Evolutionary conservation across 1,140 invertebrate genomes (phyloP).

Genomic region (Dysdera silvatica): DNA sequence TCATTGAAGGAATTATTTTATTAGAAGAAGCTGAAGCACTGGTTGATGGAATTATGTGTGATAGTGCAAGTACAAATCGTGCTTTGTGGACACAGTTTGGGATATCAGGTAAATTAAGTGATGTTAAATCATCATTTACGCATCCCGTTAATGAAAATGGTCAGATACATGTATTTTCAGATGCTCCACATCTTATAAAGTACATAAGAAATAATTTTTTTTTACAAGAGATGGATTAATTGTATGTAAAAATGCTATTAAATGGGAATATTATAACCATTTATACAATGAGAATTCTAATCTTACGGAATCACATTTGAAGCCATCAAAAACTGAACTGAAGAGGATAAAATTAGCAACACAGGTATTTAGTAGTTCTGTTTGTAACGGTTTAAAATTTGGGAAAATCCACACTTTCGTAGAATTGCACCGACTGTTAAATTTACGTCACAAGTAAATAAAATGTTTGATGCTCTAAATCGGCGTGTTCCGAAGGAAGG

Average conservation of each 20-base stretch:
- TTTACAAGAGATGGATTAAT: too few relatives aligned
- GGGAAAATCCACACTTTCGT: too few relatives aligned
- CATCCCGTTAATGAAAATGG: too few relatives aligned
- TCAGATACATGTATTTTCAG: too few relatives aligned
- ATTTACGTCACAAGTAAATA: not conserved
- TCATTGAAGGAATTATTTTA: not conserved
- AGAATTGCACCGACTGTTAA: not conserved
- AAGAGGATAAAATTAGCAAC: too few relatives aligned
- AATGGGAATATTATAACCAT: not conserved
- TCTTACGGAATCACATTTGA: too few relatives aligned
- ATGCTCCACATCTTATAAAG: too few relatives aligned
- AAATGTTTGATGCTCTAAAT: not conserved
- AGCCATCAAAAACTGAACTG: too few relatives aligned
- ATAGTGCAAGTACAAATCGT: not conserved
- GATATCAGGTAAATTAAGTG: not conserved
- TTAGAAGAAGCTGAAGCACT: not conserved
- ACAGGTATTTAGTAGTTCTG: too few relatives aligned
- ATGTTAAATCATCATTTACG: not conserved
- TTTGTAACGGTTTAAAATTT: too few relatives aligned
- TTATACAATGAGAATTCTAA: not conserved
- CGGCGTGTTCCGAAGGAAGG: not conserved
- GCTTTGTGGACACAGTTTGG: not conserved
- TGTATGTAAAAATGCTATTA: not conserved
- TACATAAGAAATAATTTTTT: too few relatives aligned
- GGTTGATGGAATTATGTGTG: not conserved